Evolutionary conservation across 2,113 vertebrate genomes (phyloP), one percentile per base, ranked within the genome.

Genomic region (Megaptera novaeangliae): DNA sequence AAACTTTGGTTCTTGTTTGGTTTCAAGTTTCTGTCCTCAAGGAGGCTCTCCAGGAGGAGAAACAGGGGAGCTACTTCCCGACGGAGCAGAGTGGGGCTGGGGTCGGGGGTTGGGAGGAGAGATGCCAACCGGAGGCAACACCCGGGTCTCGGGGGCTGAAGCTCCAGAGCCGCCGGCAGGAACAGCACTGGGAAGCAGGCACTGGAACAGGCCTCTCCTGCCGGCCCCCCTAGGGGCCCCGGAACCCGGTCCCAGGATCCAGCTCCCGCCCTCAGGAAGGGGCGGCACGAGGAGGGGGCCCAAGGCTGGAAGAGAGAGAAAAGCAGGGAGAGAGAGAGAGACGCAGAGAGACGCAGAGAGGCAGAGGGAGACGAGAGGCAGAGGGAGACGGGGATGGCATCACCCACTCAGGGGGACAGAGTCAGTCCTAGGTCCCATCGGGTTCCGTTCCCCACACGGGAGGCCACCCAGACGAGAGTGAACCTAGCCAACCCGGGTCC

Each of bases 1-100:
- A 92, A 78, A 88, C 96, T 98, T 96, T 98, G 97, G 97, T 95
- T 97, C 92, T 41, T 49, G 63, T 84, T 59, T 46, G 81, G 85
- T 36, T 91, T 95, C 86, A 87, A 84, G 95, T 66, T 83, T 91
- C 82, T 39, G 31, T 74, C 82, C 85, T 71, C 44, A 10, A 72
- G 44, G 31, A 94, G 61, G 81, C 59, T 69, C 64, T n/a, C 69
- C 82, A 83, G 89, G 12, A 46, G 41, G 20, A 39, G 44, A 41
- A 11, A 10, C 5, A 3, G 1, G 9, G 41, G 34, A 41, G 8
- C 61, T 20, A 39, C 41, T 55, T 61, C 88, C 91, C 0, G 8
- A 64, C 6, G 39, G 12, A 5, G 39, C 34, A 7, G 52, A 18
- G 29, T 2, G 15, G 2, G 17, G 88, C 31, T 3, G 17, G 49